A percentile compares a stretch with the other conserved stretches of the same genome.
Evolutionary conservation across 2,797 vertebrate species (phyloP).

Genomic region (Pseudochromis fuscus): DNA sequence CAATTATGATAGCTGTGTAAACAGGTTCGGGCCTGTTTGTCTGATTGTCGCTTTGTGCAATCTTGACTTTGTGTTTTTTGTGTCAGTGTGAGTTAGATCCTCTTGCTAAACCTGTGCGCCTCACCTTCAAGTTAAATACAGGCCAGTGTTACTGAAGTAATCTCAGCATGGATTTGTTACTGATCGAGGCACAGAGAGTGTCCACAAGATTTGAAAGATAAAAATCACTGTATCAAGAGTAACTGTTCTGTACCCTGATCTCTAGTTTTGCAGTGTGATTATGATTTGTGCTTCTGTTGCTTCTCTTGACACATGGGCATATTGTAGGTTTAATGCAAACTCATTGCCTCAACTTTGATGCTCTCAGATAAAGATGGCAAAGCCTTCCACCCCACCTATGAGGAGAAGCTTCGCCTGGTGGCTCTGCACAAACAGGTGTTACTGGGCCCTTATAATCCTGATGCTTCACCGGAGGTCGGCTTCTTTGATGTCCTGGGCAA

Average conservation of each 20-base stretch:
- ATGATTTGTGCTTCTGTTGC: no score
- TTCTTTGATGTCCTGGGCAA: slow-evolving; percentile 99
- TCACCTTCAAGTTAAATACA: background rate
- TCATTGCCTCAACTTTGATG: slow-evolving; percentile 10
- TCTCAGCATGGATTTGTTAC: background rate
- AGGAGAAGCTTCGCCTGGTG: slow-evolving; percentile 97
- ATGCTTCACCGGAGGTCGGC: slow-evolving; percentile 96
- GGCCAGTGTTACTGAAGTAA: background rate
- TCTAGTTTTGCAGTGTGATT: no score
- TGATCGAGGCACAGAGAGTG: background rate
- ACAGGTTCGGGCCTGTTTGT: slow-evolving; percentile 47
- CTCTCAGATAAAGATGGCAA: slow-evolving; percentile 96
- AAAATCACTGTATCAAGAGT: background rate
- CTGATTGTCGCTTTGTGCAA: slow-evolving; percentile 4
- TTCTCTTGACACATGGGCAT: no score
- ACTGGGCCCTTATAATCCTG: slow-evolving; percentile 95
- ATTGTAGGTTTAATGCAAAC: no score
- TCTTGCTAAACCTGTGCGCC: slow-evolving; percentile 2
- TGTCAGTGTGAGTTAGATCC: slow-evolving; percentile 29
- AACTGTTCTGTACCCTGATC: no score
- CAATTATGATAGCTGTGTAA: slow-evolving; percentile 39
- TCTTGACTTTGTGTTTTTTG: slow-evolving; percentile 39
- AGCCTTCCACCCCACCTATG: slow-evolving; percentile 98
- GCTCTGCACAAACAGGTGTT: slow-evolving; percentile 96
- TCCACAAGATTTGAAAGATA: background rate